Base-by-base conservation (phyloP, 92 coral and sea anemone genomes). In the Porites lobata region DNA sequence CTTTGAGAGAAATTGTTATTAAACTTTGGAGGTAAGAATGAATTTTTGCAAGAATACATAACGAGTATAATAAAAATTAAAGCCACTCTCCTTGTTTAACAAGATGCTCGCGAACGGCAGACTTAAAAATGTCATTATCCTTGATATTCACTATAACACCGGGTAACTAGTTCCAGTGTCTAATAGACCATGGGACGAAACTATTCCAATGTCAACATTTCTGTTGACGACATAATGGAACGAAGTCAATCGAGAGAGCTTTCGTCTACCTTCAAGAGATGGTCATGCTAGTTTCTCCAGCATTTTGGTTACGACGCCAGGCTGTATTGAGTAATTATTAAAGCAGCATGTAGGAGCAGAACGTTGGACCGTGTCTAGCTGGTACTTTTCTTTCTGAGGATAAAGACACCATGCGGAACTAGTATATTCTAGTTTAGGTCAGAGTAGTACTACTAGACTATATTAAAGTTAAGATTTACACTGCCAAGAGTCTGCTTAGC, bases 351-450 rank as follows among this genome's bases (percentile, higher is more conserved):
- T 79, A 76, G 71, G 80, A 61, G 91, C 81, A 50, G 80, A 56
- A 79, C 86, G 32, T 81, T 69, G 76, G 26, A 58, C 78, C 87
- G 22, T 80, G 29, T 69, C 54, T 9, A 56, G 80, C 52, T 68
- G 88, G 73, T 81, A 61, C 72, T 85, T 86, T 51, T 90, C 91
- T 77, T 86, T 88, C 54, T 82, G 83, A 59, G 72, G 90, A 76
- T 89, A 75, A 18, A 83, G 84, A 72, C 76, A 83, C 92, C 92
- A 89, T 22, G 84, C 93, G 61, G 93, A 90, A 85, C 78, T 85
- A 66, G 76, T 90, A 90, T 79, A 90, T 79, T 86, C 91, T 78
- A 90, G 53, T 67, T 38, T 38, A 38, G 47, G 47, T 38, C 47
- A 38, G 47, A 38, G 47, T 1, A 29, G 32, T 62, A 91, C 72